Evolutionary conservation across 2,888 invertebrate species (phyloP).

Genomic region (Scelioninae gen. 2): DNA sequence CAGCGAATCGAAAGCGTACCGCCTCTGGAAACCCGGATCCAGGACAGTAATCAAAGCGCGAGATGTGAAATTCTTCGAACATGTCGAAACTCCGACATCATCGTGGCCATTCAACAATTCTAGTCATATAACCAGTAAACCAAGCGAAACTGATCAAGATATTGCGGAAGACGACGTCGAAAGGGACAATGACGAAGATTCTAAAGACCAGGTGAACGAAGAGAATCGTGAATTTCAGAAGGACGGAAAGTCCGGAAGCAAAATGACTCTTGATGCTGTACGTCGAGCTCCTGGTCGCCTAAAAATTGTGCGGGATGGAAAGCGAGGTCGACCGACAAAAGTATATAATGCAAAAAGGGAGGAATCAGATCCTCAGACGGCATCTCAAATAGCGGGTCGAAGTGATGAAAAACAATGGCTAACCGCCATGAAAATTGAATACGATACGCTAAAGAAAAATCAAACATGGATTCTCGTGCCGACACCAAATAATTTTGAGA

Average conservation of each 20-base stretch:
- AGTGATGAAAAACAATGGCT: conserved; percentile 41
- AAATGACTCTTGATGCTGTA: no score
- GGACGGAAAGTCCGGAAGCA: no score
- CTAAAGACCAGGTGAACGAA: no score
- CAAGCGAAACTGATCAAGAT: no score
- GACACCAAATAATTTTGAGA: conserved; percentile 1
- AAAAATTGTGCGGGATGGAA: neutral
- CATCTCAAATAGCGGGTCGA: neutral
- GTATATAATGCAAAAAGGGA: neutral
- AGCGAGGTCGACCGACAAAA: conserved; percentile 23
- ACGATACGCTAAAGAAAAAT: conserved; percentile 56
- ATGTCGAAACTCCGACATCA: no score
- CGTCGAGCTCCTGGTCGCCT: no score
- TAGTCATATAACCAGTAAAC: neutral
- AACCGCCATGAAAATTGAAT: conserved; percentile 56
- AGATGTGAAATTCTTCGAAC: conserved; percentile 29
- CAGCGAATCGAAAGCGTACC: conserved; percentile 20
- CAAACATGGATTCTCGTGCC: conserved; percentile 56
- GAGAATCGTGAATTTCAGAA: no score
- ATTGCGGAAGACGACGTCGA: no score
- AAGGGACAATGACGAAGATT: no score
- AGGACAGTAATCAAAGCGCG: conserved; percentile 18
- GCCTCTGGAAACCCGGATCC: conserved; percentile 33
- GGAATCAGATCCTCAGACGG: conserved; percentile 3
- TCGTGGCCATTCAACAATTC: no score